Base-by-base conservation (phyloP, 2,888 invertebrate species). In the Heliconius ethilla region DNA sequence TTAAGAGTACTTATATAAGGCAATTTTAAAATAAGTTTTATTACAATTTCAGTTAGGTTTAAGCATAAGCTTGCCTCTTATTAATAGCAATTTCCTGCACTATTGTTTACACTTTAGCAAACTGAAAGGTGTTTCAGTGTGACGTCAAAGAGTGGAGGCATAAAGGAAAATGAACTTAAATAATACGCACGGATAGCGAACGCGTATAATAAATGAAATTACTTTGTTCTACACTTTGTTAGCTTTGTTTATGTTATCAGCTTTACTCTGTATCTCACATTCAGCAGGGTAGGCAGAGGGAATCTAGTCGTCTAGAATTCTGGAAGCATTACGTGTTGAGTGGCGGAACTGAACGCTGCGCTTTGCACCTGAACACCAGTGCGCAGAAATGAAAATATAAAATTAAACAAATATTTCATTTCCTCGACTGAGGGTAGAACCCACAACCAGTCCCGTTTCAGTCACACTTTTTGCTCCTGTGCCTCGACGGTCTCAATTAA, bases 71-170 rank as follows among this genome's bases (percentile, higher is more conserved):
- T 67, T n/a, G 6, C n/a, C 67, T 11, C 7, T 45, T 25, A 69
- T 69, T 45, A 69, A 45, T 25, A 69, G 25, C 45, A 69, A 69
- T 69, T 40, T 40, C 40, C n/a, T 69, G 40, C 25, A 40, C 25
- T 40, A 67, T 69, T 69, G 67, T 69, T 69, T 69, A 69, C 67
- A 69, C 40, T 40, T 37, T 40, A 69, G 25, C 45, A 69, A 69
- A 69, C 25, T 69, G 40, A 69, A 69, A 69, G 25, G 40, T 40
- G 69, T 45, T 69, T 69, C 37, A 69, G 25, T 27, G 25, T 69
- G 69, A 45, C 69, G 69, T 69, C 25, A 69, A 45, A 45, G 40
- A 40, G 45, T 69, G 15, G 25, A 45, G 40, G 40, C 25, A 45
- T 45, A 45, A 40, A 69, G 40, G 15, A 69, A 69, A 69, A 69